Percentiles rank a stretch among this genome's conserved stretches.
Conservation (phyloP, 2,888 invertebrate species). For the Hirtodrosophila confusa region DNA sequence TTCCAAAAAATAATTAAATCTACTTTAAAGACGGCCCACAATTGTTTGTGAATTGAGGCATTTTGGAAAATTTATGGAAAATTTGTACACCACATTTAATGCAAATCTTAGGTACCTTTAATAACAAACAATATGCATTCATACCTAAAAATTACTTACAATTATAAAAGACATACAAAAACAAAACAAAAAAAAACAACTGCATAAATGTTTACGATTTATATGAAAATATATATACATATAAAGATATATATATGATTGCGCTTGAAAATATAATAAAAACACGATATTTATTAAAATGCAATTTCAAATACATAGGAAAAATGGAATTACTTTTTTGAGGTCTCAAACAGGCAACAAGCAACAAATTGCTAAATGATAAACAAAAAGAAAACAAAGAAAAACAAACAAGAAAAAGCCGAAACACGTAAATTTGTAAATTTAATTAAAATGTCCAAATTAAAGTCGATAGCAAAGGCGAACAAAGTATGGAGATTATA, state of each 20-base stretch:
- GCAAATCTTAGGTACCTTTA: conserved; percentile 75
- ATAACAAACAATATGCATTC: conserved; percentile 54
- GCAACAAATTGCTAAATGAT: conserved; percentile 33
- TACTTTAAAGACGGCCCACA: conserved; percentile 18
- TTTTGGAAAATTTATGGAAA: conserved; percentile 23
- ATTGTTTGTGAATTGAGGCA: conserved; percentile 3
- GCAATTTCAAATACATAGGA: conserved; percentile 33
- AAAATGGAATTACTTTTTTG: conserved; percentile 28
- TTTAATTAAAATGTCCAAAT: conserved; percentile 62
- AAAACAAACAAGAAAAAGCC: background rate
- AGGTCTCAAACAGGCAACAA: conserved; percentile 22
- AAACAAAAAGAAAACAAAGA: conserved; percentile 5
- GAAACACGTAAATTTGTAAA: conserved; percentile 53
- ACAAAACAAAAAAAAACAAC: conserved; percentile 20
- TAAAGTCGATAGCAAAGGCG: conserved; percentile 32
- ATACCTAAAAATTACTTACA: conserved; percentile 35
- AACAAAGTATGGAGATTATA: conserved; percentile 56
- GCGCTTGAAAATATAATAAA: conserved; percentile 50
- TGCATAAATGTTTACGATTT: conserved; percentile 62
- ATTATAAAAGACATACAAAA: conserved; percentile 22
- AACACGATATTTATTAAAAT: conserved; percentile 52
- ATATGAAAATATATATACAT: conserved; percentile 41
- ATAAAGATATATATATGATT: conserved; percentile 36
- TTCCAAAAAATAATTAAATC: conserved; percentile 11
- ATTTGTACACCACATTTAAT: conserved; percentile 40